Evolutionary conservation across 2,888 invertebrate genomes (phyloP).

Genomic region (Apantesis nais): DNA sequence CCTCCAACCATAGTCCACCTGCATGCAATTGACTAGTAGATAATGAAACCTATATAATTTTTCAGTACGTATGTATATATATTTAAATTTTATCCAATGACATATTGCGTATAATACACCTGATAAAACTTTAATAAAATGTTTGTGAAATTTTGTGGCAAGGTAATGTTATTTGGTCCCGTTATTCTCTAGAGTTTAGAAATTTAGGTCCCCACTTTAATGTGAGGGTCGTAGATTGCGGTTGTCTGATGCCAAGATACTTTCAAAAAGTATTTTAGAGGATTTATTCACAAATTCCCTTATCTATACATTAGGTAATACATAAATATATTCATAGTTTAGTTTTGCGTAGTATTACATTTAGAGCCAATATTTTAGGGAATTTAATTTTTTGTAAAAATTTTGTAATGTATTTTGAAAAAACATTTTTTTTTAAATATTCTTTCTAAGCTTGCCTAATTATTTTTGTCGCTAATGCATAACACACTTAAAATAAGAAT

Average conservation of each 20-base stretch:
- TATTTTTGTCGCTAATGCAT: too few relatives aligned
- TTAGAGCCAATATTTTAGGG: not conserved
- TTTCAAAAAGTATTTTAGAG: not conserved
- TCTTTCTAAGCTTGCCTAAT: too few relatives aligned
- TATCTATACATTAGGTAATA: not conserved
- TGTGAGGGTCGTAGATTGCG: slow-evolving; percentile 9
- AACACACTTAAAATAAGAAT: not conserved
- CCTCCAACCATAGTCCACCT: not conserved
- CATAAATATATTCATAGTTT: not conserved
- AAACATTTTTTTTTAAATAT: too few relatives aligned
- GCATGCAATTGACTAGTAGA: not conserved
- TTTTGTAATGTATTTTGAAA: too few relatives aligned
- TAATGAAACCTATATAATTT: not conserved
- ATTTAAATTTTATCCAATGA: not conserved
- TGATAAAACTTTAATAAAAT: slow-evolving; percentile 30
- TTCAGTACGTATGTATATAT: too few relatives aligned
- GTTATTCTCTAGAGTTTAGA: slow-evolving; percentile 12
- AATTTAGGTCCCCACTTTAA: slow-evolving; percentile 10
- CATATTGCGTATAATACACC: not conserved
- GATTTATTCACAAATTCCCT: not conserved
- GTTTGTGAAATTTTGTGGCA: slow-evolving; percentile 9
- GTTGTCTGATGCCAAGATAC: not conserved
- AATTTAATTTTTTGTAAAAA: too few relatives aligned
- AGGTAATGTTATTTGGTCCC: slow-evolving; percentile 12
- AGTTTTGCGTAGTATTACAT: not conserved